phyloP scores from a whole-genome alignment of 2,888 invertebrate genomes.

The Lepidochrysops patricia region DNA sequence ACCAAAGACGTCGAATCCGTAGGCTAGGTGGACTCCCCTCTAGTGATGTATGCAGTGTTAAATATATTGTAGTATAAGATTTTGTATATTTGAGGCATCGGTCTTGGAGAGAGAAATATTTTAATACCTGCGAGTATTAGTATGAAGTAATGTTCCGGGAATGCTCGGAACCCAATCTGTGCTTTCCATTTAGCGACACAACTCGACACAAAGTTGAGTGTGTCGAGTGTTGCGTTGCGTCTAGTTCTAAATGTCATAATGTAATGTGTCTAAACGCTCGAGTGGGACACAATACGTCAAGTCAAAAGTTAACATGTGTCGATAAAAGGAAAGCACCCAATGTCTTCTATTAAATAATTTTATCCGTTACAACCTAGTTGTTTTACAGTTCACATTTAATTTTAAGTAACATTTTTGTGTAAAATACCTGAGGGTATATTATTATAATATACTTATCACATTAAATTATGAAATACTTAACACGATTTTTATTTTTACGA shows the following conservation, averaged over 20 bases:
- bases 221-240: too few species aligned
- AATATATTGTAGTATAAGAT: conserved; percentile 59
- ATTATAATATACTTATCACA: conserved; percentile 54
- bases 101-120: conserved; percentile 50
- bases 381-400: conserved; percentile 48
- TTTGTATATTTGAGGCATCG: conserved; percentile 53
- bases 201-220: too few species aligned
- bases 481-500: conserved; percentile 33
- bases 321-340: too few species aligned
- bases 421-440: conserved; percentile 54
- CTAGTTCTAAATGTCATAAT: too few species aligned
- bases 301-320: too few species aligned
- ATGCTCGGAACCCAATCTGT: conserved; percentile 33
- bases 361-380: conserved; percentile 46
- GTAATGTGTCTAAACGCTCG: too few species aligned
- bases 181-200: too few species aligned
- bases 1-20: conserved; percentile 72
- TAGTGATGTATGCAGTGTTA: conserved; percentile 58
- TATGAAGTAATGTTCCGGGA: conserved; percentile 25
- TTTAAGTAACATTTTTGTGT: conserved; percentile 57
- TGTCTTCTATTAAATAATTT: conserved; percentile 26
- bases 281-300: too few species aligned
- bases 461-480: conserved; percentile 65
- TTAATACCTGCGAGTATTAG: conserved; percentile 66
- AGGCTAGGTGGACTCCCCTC: conserved; percentile 19